These are phyloP conservation scores for Hetaerina titia DNA, from an alignment of 2,888 invertebrate genomes.

Conservation along the genomic window DNA sequence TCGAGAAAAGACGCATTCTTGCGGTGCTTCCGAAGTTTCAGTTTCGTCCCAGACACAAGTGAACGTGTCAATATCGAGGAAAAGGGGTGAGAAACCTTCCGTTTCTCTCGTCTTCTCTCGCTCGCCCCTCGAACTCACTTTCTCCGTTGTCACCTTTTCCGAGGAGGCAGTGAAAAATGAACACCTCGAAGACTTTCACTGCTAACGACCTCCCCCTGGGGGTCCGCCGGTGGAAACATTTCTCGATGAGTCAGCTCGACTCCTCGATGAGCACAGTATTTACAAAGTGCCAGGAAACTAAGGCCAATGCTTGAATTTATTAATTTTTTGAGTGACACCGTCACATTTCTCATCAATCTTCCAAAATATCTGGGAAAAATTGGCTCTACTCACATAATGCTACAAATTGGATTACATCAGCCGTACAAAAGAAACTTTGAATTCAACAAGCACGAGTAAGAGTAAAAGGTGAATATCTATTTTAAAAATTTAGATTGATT, in stretches of 20 bases:
- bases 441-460: too few species aligned
- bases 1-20: not conserved
- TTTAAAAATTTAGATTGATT: too few species aligned
- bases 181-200: not conserved
- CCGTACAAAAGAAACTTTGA: too few species aligned
- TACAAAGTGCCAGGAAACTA: not conserved
- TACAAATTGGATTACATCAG: too few species aligned
- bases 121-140: not conserved
- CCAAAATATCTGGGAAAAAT: too few species aligned
- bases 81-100: conserved; percentile 25
- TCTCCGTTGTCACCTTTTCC: conserved; percentile 24
- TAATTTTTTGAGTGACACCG: too few species aligned
- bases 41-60: conserved; percentile 1
- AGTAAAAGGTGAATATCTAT: too few species aligned
- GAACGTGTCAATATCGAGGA: conserved; percentile 27
- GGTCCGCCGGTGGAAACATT: not conserved
- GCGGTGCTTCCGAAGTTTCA: not conserved
- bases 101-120: not conserved
- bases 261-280: not conserved
- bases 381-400: too few species aligned
- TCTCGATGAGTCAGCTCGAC: not conserved
- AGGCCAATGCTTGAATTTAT: not conserved
- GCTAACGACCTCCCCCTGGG: not conserved
- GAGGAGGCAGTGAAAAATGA: conserved; percentile 48
- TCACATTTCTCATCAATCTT: too few species aligned